Evolutionary conservation across 2,888 invertebrate genomes (phyloP).

Genomic region (Epinotia brunnichana): DNA sequence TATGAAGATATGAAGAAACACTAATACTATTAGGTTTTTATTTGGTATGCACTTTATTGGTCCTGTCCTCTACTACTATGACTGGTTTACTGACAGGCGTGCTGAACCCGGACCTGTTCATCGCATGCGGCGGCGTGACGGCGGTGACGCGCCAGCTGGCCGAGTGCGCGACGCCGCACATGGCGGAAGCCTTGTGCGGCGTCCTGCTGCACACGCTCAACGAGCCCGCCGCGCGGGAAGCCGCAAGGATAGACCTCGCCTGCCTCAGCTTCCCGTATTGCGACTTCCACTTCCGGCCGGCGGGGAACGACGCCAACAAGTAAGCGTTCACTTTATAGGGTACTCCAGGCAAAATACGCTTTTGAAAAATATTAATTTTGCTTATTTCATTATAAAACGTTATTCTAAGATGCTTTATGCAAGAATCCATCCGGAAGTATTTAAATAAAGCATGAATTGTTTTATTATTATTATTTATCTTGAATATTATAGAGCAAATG

Average conservation of each 20-base stretch:
- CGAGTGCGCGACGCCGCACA: constrained; percentile 93
- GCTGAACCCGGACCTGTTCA: constrained; percentile 90
- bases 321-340: constrained; percentile 54
- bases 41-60: too few relatives aligned
- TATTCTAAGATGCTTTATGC: too few relatives aligned
- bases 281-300: constrained; percentile 91
- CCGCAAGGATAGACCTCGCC: constrained; percentile 91
- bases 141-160: constrained; percentile 92
- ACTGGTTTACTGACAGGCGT: constrained; percentile 83
- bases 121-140: constrained; percentile 92
- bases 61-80: neutral
- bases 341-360: too few relatives aligned
- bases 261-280: constrained; percentile 95
- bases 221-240: constrained; percentile 90
- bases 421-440: too few relatives aligned
- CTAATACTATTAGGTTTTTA: too few relatives aligned
- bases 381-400: too few relatives aligned
- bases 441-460: too few relatives aligned
- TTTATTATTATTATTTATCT: too few relatives aligned
- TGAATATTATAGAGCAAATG: too few relatives aligned
- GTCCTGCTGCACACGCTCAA: constrained; percentile 93
- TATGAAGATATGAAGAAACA: too few relatives aligned
- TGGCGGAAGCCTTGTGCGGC: constrained; percentile 95
- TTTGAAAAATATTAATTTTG: too few relatives aligned
- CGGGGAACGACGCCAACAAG: constrained; percentile 89